phyloP scores from a whole-genome alignment of 2,797 vertebrate genomes.

The Spinus pinus region DNA sequence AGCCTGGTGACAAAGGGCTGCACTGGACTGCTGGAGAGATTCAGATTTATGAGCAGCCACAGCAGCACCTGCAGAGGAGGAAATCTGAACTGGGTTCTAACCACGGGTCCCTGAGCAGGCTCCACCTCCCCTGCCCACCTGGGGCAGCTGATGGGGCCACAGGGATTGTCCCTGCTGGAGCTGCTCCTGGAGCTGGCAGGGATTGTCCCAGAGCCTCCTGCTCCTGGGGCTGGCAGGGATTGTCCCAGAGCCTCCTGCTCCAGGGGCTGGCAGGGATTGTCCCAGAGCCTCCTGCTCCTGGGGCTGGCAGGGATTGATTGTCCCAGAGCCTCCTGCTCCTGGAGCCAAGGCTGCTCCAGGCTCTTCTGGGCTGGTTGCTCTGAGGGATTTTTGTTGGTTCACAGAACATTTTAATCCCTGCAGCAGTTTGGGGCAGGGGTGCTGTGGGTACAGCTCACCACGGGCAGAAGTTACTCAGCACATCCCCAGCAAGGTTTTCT shows the following conservation, averaged over 20 bases:
- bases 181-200: background rate
- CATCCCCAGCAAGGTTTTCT: background rate
- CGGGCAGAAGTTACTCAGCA: background rate
- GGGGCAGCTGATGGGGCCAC: background rate
- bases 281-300: no score
- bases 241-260: no score
- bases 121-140: background rate
- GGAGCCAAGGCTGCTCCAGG: background rate
- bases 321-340: background rate
- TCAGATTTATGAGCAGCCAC: constrained; percentile 25
- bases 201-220: background rate
- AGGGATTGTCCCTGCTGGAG: background rate
- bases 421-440: background rate
- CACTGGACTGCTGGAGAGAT: background rate
- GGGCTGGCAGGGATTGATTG: no score
- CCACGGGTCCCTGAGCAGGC: background rate
- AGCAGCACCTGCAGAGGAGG: background rate
- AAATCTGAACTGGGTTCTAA: background rate
- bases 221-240: background rate
- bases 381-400: background rate
- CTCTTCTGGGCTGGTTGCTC: background rate
- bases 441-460: background rate
- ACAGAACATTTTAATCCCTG: background rate
- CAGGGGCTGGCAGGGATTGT: no score
- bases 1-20: background rate